Percentiles rank a stretch among this genome's conserved stretches.
Conservation (phyloP, 2,888 invertebrate genomes). For the Himalopsyche tibetana region DNA sequence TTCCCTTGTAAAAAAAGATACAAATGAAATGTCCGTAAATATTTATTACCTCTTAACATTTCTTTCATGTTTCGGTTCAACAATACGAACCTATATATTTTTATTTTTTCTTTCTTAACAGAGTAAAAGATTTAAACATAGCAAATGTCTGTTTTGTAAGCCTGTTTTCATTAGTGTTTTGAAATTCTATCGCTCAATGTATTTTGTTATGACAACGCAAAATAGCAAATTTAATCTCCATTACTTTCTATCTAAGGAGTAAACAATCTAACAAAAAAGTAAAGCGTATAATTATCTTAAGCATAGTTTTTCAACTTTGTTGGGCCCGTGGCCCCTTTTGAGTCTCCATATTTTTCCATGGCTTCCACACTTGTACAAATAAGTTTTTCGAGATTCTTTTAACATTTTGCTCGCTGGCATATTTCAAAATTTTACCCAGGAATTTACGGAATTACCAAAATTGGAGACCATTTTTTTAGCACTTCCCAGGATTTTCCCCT, state of each 20-base stretch:
- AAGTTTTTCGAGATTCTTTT: no score
- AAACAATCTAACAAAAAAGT: not conserved
- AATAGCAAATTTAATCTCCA: not conserved
- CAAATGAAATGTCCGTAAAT: constrained; percentile 29
- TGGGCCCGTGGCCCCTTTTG: no score
- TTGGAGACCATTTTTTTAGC: no score
- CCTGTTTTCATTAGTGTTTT: constrained; percentile 19
- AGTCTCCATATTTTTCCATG: no score
- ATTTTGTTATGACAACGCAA: constrained; percentile 6
- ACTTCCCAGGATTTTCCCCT: no score
- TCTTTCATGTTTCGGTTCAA: constrained; percentile 15
- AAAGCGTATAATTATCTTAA: not conserved
- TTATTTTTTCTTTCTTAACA: not conserved
- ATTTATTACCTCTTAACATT: constrained; percentile 30
- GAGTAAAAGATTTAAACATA: constrained; percentile 8
- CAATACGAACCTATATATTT: not conserved
- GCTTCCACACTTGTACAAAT: no score
- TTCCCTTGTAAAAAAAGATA: not conserved
- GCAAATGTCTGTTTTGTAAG: constrained; percentile 2
- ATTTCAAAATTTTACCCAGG: no score
- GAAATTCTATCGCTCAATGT: not conserved
- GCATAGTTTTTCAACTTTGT: no score
- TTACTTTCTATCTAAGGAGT: not conserved
- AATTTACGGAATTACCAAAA: no score
- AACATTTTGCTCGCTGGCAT: no score